Base-by-base conservation (phyloP, 2,113 vertebrate species). In the Lipophrys pholis region DNA sequence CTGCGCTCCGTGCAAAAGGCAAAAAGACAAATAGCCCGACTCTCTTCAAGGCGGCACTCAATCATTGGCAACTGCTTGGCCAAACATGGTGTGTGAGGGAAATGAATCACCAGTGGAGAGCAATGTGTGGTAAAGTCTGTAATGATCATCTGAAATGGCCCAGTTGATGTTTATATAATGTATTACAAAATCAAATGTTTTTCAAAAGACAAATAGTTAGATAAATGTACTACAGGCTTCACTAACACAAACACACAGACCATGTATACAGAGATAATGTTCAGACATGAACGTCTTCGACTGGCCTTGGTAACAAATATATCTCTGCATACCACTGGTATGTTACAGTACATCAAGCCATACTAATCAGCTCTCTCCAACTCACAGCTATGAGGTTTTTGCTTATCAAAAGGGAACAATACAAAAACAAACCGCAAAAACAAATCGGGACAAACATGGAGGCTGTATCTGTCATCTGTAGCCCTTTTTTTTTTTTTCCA, bases 1-100 rank as follows among this genome's bases (percentile, higher is more conserved):
- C 16, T 42, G 15, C 35, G 48, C 59, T 35, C 72, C 16, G 73
- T 16, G 36, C 46, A 64, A 68, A 77, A 30, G 38, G 76, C 16
- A 76, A 73, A 72, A 7, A 70, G 21, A 30, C 21, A 30, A 30
- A 30, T 30, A 30, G 21, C 21, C 30, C 21, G 21, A 30, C 21
- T 30, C 21, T 30, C 30, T 65, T 77, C 50, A 55, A 61, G 46
- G 35, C 38, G 63, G 16, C 63, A 67, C 53, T 78, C 60, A 84
- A 61, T 86, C 55, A 70, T 3, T 39, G 41, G 61, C 64, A 55
- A 42, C 30, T 1, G 4, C 45, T 62, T 30, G 2, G 49, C 17
- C 68, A 74, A 62, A 80, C 55, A 65, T 40, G 49, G 42, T 16
- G 56, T 15, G 58, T 38, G 70, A 61, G 15, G 43, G 17, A 21